Evolutionary conservation across 2,888 invertebrate genomes (phyloP), one percentile per base, ranked within the genome.

Genomic region (Gastrophysa polygoni): DNA sequence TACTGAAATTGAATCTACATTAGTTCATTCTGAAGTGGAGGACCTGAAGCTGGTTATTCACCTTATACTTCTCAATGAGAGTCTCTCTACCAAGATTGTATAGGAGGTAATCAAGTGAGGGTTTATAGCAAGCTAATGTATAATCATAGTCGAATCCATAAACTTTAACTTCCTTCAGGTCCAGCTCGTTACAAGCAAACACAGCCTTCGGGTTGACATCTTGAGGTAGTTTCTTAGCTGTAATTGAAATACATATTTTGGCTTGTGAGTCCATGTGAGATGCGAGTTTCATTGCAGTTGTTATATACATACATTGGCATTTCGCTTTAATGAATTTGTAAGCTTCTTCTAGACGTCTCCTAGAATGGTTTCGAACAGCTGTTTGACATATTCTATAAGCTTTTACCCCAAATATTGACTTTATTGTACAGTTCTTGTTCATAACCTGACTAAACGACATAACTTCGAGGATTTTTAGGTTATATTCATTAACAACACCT

Each of bases 81-180:
- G 89, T 89, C 75, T 96, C 91, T 69, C 92, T 87, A 0, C 96
- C 97, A 66, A 97, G 85, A 78, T 94, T 92, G 80, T 97, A 98
- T 16, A 98, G 87, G 49, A 98, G 85, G 78, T 90, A 89, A 78
- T 97, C 95, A 78, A 98, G 84, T 17, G 91, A 88, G 8, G 93
- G 91, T 76, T 94, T 96, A 80, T 98, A 98, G 74, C 95, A 93
- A 0, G 98, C 98, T 74, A 98, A 81, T 0, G 98, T 98, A 81
- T 98, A 98, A 81, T 98, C 98, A 84, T 98, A 98, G 83, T 98
- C 98, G 84, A 98, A 98, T 44, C 98, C 95, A 84, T 96, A 97
- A 0, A 97, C 95, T 75, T 93, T 89, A 43, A 98, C 93, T 81
- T 96, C 93, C 67, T 91, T 87, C 56, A 98, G 83, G 80, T 96